phyloP scores from a whole-genome alignment of 2,797 vertebrate genomes.

The Avahi laniger region DNA sequence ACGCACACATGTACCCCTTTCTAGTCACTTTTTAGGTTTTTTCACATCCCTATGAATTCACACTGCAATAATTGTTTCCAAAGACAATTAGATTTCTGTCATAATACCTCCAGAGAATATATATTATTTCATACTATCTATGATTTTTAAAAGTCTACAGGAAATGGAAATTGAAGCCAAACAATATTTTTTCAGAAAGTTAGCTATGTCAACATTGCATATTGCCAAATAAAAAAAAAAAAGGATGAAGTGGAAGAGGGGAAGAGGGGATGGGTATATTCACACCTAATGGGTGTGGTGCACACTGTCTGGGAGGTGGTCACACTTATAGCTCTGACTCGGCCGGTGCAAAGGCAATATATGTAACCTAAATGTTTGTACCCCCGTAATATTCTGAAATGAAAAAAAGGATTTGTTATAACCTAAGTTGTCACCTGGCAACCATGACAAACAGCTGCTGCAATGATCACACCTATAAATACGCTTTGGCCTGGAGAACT shows the following conservation, averaged over 20 bases:
- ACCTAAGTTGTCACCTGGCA: constrained; percentile 72
- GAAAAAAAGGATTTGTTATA: neutral
- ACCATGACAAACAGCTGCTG: constrained; percentile 76
- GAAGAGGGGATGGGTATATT: too few species aligned
- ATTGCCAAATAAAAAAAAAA: neutral
- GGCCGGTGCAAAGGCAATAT: too few species aligned
- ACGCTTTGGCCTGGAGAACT: constrained; percentile 51
- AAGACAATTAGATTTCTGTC: neutral
- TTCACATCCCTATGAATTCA: neutral
- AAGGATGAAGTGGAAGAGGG: too few species aligned
- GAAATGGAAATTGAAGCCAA: neutral
- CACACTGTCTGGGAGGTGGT: too few species aligned
- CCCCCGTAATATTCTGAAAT: too few species aligned
- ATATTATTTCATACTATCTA: neutral
- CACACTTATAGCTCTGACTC: too few species aligned
- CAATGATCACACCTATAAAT: constrained; percentile 79
- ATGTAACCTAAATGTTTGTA: too few species aligned
- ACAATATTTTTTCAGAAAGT: constrained; percentile 17
- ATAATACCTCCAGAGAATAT: neutral
- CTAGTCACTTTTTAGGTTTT: neutral
- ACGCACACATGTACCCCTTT: neutral
- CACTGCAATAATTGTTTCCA: neutral
- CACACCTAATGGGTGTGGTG: too few species aligned
- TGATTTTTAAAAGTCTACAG: neutral
- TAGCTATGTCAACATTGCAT: neutral